phyloP scores from a whole-genome alignment of 2,113 vertebrate genomes.

The Aegithalos caudatus region DNA sequence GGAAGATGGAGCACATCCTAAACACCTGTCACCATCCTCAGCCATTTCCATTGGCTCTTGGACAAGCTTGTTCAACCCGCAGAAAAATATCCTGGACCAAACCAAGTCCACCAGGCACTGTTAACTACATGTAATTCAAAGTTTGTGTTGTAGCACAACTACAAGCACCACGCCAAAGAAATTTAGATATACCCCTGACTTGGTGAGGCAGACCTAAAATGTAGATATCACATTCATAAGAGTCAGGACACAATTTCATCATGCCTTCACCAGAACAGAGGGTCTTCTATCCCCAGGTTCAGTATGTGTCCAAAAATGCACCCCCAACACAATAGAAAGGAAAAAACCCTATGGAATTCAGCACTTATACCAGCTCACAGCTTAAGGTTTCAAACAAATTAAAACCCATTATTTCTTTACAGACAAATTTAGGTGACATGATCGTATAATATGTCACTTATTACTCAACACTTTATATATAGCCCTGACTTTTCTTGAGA shows the following conservation, averaged over 20 bases:
- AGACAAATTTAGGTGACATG: background rate
- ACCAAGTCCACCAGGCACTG: background rate
- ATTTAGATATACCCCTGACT: background rate
- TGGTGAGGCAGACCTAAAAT: background rate
- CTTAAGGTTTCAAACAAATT: background rate
- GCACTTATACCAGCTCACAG: background rate
- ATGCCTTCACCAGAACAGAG: background rate
- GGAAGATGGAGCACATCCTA: background rate
- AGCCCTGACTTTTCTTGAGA: background rate
- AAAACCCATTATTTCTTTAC: background rate
- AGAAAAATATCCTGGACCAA: background rate
- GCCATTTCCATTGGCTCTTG: background rate
- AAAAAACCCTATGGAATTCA: accelerated
- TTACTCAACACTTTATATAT: background rate
- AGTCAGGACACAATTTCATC: background rate
- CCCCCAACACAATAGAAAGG: background rate
- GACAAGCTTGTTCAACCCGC: background rate
- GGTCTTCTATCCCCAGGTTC: background rate
- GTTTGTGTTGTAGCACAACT: background rate
- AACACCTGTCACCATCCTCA: background rate
- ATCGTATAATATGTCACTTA: background rate
- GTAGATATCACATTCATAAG: background rate
- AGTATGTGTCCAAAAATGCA: background rate
- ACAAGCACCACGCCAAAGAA: background rate
- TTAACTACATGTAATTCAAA: background rate